These are phyloP conservation scores for Zingel zingel DNA, from an alignment of 2,113 vertebrate species.

Conservation along the genomic window DNA sequence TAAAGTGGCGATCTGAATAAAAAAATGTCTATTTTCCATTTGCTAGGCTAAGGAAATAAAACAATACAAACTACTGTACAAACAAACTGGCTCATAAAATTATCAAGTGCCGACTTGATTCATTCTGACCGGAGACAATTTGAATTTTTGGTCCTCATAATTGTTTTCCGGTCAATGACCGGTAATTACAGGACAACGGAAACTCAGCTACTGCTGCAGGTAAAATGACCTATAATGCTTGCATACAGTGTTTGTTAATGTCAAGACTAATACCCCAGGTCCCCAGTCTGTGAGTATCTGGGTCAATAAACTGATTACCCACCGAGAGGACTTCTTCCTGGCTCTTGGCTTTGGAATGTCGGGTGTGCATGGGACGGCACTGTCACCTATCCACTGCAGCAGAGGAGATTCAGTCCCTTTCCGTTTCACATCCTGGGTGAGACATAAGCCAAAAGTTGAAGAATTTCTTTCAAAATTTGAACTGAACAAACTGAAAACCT, in stretches of 20 bases:
- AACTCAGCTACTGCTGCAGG: too few relatives aligned
- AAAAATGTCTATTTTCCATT: too few relatives aligned
- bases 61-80: too few relatives aligned
- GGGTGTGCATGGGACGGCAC: slow-evolving; percentile 90
- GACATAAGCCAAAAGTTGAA: background rate
- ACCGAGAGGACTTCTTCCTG: slow-evolving; percentile 86
- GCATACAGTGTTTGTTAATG: background rate
- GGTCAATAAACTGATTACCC: slow-evolving; percentile 6
- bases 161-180: too few relatives aligned
- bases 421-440: slow-evolving; percentile 84
- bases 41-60: too few relatives aligned
- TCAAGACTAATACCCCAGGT: background rate
- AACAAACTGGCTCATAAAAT: too few relatives aligned
- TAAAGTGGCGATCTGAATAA: too few relatives aligned
- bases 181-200: too few relatives aligned
- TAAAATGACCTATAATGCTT: background rate
- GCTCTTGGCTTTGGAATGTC: slow-evolving; percentile 77
- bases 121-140: too few relatives aligned
- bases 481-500: background rate
- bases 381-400: slow-evolving; percentile 93
- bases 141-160: too few relatives aligned
- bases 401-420: slow-evolving; percentile 81
- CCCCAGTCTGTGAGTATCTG: background rate
- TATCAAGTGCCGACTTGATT: too few relatives aligned
- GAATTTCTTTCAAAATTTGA: background rate